Percentiles rank a stretch among this genome's conserved stretches.
These are phyloP conservation scores for Drosophila subpulchrella DNA, from an alignment of 1,140 invertebrate species.

Conservation along the genomic window DNA sequence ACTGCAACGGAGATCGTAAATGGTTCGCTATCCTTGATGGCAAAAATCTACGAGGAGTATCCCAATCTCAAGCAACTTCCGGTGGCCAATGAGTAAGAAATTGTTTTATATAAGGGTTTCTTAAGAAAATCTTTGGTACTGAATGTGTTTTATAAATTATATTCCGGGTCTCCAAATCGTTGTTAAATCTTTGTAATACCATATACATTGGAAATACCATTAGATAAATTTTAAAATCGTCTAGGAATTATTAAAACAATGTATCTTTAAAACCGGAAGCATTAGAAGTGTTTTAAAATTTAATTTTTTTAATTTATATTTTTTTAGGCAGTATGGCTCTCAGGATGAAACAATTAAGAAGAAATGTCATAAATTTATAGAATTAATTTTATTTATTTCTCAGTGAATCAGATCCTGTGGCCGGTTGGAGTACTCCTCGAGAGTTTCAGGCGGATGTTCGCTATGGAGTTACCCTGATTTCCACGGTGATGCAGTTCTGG, in stretches of 20 bases:
- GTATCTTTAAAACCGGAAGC: too few species aligned
- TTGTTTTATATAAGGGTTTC: not conserved
- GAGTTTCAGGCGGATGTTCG: constrained; percentile 84
- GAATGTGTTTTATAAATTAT: too few species aligned
- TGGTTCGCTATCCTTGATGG: constrained; percentile 73
- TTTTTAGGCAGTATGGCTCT: too few species aligned
- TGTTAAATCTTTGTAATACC: too few species aligned
- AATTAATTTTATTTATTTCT: not conserved
- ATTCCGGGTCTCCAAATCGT: too few species aligned
- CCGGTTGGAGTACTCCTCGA: constrained; percentile 84
- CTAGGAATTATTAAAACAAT: too few species aligned
- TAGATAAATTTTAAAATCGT: too few species aligned
- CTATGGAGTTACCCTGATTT: constrained; percentile 84
- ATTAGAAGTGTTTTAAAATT: not conserved
- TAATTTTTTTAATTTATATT: not conserved
- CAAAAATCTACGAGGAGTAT: constrained; percentile 78
- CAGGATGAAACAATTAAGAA: not conserved
- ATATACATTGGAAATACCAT: too few species aligned
- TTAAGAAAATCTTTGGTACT: too few species aligned
- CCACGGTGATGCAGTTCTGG: constrained; percentile 84
- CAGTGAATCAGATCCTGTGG: constrained; percentile 85
- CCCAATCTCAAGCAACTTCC: constrained; percentile 77
- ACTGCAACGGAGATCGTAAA: constrained; percentile 77
- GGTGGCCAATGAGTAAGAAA: constrained; percentile 84
- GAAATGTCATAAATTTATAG: not conserved